Conservation (phyloP, 2,797 vertebrate genomes). For the Chelon labrosus region DNA sequence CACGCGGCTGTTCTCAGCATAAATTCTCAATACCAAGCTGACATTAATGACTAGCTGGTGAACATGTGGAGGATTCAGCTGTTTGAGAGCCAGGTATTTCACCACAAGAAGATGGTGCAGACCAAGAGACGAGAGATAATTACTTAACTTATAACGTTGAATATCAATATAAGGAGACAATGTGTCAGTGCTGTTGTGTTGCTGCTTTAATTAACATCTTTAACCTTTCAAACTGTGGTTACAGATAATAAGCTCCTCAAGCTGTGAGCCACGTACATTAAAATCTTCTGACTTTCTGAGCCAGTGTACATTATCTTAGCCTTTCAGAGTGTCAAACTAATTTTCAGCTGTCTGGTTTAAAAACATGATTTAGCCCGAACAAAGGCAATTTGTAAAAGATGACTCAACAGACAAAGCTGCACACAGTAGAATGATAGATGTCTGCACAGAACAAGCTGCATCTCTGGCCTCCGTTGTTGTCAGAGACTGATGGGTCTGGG, state of each 20-base stretch:
- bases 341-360: conserved; percentile 17
- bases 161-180: neutral
- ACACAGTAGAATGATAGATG: conserved; percentile 33
- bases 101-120: no score
- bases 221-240: neutral
- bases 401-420: conserved; percentile 49
- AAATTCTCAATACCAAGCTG: neutral
- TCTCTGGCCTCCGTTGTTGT: conserved; percentile 29
- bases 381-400: conserved; percentile 42
- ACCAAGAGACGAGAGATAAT: no score
- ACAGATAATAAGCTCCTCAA: neutral
- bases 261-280: conserved; percentile 4
- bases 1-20: conserved; percentile 11
- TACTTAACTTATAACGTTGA: no score
- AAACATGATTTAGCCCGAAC: conserved; percentile 25
- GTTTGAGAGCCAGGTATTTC: no score
- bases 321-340: conserved; percentile 15
- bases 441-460: conserved; percentile 42
- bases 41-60: no score
- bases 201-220: conserved; percentile 10
- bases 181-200: neutral
- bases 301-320: neutral
- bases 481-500: conserved; percentile 8
- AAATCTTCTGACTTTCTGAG: no score
- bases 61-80: no score